Conservation (phyloP, 2,888 invertebrate species). For the Megaustenia siamemsis region DNA sequence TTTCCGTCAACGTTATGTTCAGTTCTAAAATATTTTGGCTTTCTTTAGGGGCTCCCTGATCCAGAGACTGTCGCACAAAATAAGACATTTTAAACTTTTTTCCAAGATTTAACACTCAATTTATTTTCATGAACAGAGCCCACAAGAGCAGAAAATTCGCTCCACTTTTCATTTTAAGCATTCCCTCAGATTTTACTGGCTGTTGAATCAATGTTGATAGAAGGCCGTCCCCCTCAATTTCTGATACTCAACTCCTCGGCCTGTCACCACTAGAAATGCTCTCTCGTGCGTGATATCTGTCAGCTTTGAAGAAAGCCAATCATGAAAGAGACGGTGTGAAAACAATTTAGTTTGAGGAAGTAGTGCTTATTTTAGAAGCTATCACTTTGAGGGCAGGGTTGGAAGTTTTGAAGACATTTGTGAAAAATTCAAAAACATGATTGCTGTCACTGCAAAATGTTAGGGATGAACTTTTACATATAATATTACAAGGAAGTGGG, state of each 20-base stretch:
- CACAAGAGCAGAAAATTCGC: neutral
- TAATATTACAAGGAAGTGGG: too few relatives aligned
- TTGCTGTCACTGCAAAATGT: neutral
- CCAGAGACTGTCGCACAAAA: neutral
- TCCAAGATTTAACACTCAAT: neutral
- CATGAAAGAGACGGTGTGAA: neutral
- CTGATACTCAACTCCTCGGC: neutral
- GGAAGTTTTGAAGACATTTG: neutral
- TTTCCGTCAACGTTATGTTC: too few relatives aligned
- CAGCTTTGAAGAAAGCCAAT: neutral
- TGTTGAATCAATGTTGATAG: conserved; percentile 11
- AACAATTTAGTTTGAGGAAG: neutral
- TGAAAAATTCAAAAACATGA: neutral
- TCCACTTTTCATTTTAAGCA: conserved; percentile 27
- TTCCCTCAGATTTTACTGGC: neutral
- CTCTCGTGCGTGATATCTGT: neutral
- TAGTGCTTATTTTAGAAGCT: neutral
- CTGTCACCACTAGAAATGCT: neutral
- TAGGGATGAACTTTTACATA: too few relatives aligned
- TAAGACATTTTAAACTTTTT: conserved; percentile 24
- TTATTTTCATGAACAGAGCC: neutral
- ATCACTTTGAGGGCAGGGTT: neutral
- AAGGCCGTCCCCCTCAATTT: neutral
- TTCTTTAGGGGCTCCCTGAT: neutral
- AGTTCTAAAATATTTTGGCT: neutral